These are phyloP conservation scores for Eupithecia exiguata DNA, from an alignment of 2,888 invertebrate species.

Conservation along the genomic window DNA sequence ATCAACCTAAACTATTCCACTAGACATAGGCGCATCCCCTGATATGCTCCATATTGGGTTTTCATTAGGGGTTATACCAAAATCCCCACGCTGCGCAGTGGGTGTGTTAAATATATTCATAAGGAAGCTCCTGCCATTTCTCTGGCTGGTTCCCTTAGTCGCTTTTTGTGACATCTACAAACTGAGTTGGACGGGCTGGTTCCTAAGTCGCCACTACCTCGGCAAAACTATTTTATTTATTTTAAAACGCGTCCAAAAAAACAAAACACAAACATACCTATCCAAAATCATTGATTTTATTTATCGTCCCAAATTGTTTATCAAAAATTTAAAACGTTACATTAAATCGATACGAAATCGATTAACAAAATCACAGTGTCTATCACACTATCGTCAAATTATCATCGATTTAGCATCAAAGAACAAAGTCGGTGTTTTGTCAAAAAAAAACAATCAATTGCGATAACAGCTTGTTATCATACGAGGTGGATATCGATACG, in stretches of 20 bases:
- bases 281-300: background rate
- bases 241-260: too few species aligned
- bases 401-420: conserved; percentile 62
- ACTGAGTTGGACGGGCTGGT: background rate
- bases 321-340: background rate
- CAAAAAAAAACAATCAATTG: conserved; percentile 80
- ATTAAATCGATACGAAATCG: conserved; percentile 1
- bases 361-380: background rate
- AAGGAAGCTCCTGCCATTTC: background rate
- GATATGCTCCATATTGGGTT: background rate
- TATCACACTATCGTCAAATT: conserved; percentile 35
- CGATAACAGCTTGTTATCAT: conserved; percentile 78
- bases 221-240: too few species aligned
- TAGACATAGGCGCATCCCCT: background rate
- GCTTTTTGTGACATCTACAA: too few species aligned
- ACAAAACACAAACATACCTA: too few species aligned
- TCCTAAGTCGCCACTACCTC: too few species aligned
- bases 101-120: background rate
- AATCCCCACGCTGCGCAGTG: background rate
- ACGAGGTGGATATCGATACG: conserved; percentile 77
- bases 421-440: conserved; percentile 68
- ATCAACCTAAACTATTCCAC: background rate
- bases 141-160: background rate
- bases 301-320: background rate
- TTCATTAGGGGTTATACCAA: background rate